Base-by-base conservation (phyloP, 1,140 invertebrate genomes). In the Ostrea denselamellosa region DNA sequence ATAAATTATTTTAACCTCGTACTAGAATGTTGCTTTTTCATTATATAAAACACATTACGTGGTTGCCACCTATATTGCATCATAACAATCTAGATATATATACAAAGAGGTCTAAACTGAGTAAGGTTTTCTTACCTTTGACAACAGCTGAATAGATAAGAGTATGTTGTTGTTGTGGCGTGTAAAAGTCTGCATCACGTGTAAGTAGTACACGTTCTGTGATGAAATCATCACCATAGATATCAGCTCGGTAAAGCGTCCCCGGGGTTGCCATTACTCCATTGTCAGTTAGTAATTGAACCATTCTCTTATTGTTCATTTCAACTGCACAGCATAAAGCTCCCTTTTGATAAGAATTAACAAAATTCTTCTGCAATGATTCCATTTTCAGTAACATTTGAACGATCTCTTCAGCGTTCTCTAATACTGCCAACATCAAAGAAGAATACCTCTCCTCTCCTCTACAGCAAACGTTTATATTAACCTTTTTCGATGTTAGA, bases 381-480 rank as follows among this genome's bases (percentile, higher is more conserved):
- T 83, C 82, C 44, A 83, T 54, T 83, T 52, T 54, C 17, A 83
- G 14, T n/a, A 83, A 8, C 52, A 53, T 83, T 17, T 52, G 17
- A 2, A 83, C 44, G 7, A 83, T 54, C n/a, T 83, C 82, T 12
- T 83, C 82, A 19, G 82, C 44, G 7, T 83, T 83, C 19, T 54
- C 82, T 52, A 83, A 19, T 25, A 83, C 82, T 19, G 82, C 82
- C 4, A 83, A 25, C 82, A 83, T 83, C 52, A 83, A 14, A 9
- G 82, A n/a, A 17, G 82, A 83, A 52, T 83, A 83, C 25, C 82
- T 83, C 9, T 83, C 82, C n/a, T 52, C 44, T 53, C 82, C 82
- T 53, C 82, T n/a, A n/a, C 82, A 83, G 82, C 82, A 83, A 34
- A 83, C 82, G 44, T 83, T 83, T 25, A 83, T 34, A 83, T 83